Evolutionary conservation across 2,797 vertebrate genomes (phyloP).

Genomic region (Ciconia nigra): DNA sequence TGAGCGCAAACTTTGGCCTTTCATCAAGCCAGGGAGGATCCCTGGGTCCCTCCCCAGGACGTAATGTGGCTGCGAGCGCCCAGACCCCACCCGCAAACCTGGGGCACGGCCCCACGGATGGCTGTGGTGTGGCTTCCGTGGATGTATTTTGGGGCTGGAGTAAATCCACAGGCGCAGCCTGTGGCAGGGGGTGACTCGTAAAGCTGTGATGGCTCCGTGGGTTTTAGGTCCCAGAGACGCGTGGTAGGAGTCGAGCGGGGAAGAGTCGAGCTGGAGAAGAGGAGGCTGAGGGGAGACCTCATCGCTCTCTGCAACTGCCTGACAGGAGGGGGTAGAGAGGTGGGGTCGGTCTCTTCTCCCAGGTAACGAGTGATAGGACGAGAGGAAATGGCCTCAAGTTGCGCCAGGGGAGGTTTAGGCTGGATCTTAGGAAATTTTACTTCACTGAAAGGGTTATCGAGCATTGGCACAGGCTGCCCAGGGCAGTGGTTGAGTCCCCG

Average conservation of each 20-base stretch:
- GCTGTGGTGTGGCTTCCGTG: background rate
- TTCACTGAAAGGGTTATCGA: too few species aligned
- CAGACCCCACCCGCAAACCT: accelerated
- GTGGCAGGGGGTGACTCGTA: accelerated
- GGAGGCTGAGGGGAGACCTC: too few species aligned
- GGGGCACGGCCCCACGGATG: accelerated
- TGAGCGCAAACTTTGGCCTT: background rate
- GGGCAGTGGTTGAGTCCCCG: too few species aligned
- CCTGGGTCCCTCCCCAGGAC: accelerated
- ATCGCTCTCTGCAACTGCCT: too few species aligned
- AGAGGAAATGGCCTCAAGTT: too few species aligned
- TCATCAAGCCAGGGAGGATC: background rate
- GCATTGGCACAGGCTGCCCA: too few species aligned
- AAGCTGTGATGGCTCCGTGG: background rate
- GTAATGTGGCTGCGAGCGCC: accelerated
- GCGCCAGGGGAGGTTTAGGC: too few species aligned
- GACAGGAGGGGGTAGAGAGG: too few species aligned
- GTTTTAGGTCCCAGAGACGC: background rate
- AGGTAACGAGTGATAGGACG: too few species aligned
- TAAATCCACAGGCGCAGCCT: background rate
- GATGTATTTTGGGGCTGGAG: background rate
- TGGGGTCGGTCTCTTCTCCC: too few species aligned
- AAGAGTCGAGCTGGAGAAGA: too few species aligned
- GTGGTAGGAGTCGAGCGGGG: background rate
- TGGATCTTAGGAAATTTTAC: too few species aligned